Evolutionary conservation across 23 tunicate species (phyloP).

Genomic region (Trididemnum miniatum): DNA sequence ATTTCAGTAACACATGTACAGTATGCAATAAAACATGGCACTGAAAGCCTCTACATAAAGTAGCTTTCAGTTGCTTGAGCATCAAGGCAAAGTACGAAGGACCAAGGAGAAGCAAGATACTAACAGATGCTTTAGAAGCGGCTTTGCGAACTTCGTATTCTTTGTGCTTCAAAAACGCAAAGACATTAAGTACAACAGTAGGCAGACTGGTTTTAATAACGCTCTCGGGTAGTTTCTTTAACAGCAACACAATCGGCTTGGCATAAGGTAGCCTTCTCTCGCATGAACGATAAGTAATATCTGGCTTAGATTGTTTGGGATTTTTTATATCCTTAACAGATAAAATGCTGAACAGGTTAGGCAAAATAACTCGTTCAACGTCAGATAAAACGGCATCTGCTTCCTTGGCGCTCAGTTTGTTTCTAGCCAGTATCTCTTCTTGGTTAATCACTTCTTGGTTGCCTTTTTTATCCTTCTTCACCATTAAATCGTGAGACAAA

Average conservation of each 20-base stretch:
- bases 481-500: not conserved
- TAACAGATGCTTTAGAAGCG: slow-evolving; percentile 42
- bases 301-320: slow-evolving; percentile 54
- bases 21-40: slow-evolving; percentile 64
- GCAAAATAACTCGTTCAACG: slow-evolving; percentile 39
- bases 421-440: not conserved
- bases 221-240: slow-evolving; percentile 50
- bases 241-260: slow-evolving; percentile 50
- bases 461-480: not conserved
- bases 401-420: not conserved
- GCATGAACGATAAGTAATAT: slow-evolving; percentile 48
- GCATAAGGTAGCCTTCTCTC: slow-evolving; percentile 72
- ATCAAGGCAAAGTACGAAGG: slow-evolving; percentile 39
- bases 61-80: slow-evolving; percentile 64
- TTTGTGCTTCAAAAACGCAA: slow-evolving; percentile 69
- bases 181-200: slow-evolving; percentile 54
- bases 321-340: slow-evolving; percentile 40
- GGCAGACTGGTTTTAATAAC: slow-evolving; percentile 45
- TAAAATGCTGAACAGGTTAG: slow-evolving; percentile 34
- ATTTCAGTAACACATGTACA: slow-evolving; percentile 30
- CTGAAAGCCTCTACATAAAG: slow-evolving; percentile 75
- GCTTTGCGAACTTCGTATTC: slow-evolving; percentile 45
- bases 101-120: slow-evolving; percentile 37
- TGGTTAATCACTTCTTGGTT: not conserved
- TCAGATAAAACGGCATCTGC: slow-evolving; percentile 20